A percentile compares a stretch with the other conserved stretches of the same genome.
These are phyloP conservation scores for Drosophila nr. perissopoda DNA, from an alignment of 2,888 invertebrate species.

Conservation along the genomic window DNA sequence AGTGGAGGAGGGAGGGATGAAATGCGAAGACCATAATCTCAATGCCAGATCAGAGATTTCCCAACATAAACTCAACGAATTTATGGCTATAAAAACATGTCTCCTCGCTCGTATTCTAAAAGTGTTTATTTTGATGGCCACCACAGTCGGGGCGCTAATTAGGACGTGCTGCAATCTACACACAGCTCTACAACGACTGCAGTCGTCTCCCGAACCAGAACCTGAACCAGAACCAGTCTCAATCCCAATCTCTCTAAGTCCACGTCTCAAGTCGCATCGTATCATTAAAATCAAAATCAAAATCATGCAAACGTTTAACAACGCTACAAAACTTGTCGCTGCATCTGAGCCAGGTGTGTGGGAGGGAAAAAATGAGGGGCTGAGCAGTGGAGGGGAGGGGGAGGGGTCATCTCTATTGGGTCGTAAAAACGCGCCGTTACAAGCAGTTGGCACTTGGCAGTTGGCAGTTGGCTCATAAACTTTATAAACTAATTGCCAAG, in stretches of 20 bases:
- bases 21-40: slow-evolving; percentile 36
- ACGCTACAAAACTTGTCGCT: slow-evolving; percentile 77
- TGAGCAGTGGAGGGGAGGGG: background rate
- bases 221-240: background rate
- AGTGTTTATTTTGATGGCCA: slow-evolving; percentile 82
- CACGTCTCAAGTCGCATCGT: slow-evolving; percentile 24
- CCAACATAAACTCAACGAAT: slow-evolving; percentile 69
- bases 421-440: slow-evolving; percentile 78
- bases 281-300: slow-evolving; percentile 73
- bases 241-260: slow-evolving; percentile 15
- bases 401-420: slow-evolving; percentile 28
- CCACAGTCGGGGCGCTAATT: slow-evolving; percentile 72
- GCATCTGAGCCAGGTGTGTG: slow-evolving; percentile 15
- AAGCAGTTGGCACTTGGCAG: slow-evolving; percentile 74
- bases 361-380: background rate
- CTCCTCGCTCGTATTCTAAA: slow-evolving; percentile 75
- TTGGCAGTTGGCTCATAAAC: slow-evolving; percentile 67
- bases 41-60: slow-evolving; percentile 58
- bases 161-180: slow-evolving; percentile 59
- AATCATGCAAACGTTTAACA: slow-evolving; percentile 81
- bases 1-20: background rate
- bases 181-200: slow-evolving; percentile 5
- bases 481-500: slow-evolving; percentile 61
- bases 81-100: slow-evolving; percentile 70
- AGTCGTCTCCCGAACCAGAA: background rate